A percentile compares a stretch with the other conserved stretches of the same genome.
phyloP scores from a whole-genome alignment of 2,888 invertebrate species.

The Catocala fraxini region DNA sequence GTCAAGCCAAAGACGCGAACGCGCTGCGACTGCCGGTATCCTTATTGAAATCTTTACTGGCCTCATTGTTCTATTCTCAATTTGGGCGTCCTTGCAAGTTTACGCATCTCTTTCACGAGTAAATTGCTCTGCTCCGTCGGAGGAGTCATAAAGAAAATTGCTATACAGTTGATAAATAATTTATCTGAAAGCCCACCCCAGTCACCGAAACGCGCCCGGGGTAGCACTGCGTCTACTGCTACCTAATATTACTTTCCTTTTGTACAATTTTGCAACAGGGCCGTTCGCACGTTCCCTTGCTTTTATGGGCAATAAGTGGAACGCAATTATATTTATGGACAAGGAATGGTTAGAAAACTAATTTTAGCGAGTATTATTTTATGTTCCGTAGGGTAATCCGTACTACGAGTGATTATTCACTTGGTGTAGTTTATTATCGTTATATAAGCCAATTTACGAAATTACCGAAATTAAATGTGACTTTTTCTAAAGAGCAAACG shows the following conservation, averaged over 20 bases:
- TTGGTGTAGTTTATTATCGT: slow-evolving; percentile 7
- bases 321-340: slow-evolving; percentile 87
- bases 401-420: slow-evolving; percentile 37
- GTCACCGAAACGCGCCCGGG: slow-evolving; percentile 84
- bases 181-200: slow-evolving; percentile 87
- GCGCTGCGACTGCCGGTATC: slow-evolving; percentile 55
- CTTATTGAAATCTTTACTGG: slow-evolving; percentile 80
- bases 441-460: slow-evolving; percentile 2
- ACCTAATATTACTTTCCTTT: slow-evolving; percentile 87
- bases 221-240: slow-evolving; percentile 79
- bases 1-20: slow-evolving; percentile 32
- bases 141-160: slow-evolving; percentile 88
- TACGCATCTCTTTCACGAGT: slow-evolving; percentile 86
- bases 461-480: slow-evolving; percentile 13
- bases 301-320: slow-evolving; percentile 88
- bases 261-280: slow-evolving; percentile 87
- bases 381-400: slow-evolving; percentile 53
- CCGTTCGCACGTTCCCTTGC: slow-evolving; percentile 86
- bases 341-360: slow-evolving; percentile 84
- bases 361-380: slow-evolving; percentile 79
- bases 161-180: slow-evolving; percentile 88
- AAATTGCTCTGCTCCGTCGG: slow-evolving; percentile 87
- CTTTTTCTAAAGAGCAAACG: neutral
- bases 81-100: slow-evolving; percentile 85
- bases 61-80: slow-evolving; percentile 81